Conservation (phyloP, 2,113 vertebrate genomes). For the Paradoxurus hermaphroditus region DNA sequence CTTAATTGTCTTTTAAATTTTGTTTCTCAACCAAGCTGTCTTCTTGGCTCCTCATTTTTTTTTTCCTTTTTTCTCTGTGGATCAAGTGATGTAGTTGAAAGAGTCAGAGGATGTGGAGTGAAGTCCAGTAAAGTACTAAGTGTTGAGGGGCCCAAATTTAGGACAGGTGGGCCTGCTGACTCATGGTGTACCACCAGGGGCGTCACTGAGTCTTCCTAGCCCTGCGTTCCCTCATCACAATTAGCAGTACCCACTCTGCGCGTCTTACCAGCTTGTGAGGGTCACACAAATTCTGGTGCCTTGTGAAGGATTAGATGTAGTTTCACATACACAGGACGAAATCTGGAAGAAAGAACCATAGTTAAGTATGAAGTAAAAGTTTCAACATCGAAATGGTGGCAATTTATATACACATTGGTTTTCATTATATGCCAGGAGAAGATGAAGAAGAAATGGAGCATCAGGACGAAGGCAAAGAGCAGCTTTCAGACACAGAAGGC, state of each 20-base stretch:
- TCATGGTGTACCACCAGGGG: neutral
- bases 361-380: neutral
- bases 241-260: neutral
- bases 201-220: neutral
- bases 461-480: conserved; percentile 85
- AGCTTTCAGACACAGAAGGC: conserved; percentile 86
- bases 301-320: neutral
- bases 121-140: neutral
- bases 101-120: neutral
- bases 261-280: neutral
- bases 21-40: neutral
- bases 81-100: neutral
- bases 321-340: neutral
- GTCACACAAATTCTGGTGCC: neutral
- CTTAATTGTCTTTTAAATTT: neutral
- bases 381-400: neutral
- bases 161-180: neutral
- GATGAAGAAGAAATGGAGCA: conserved; percentile 95
- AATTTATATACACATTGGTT: neutral
- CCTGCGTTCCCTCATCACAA: neutral
- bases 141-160: neutral
- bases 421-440: conserved; percentile 83
- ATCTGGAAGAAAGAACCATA: neutral
- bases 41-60: neutral
- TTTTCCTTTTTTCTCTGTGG: neutral